Base-by-base conservation (phyloP, 37 sponge, comb jelly and placozoan genomes). In the Crambe crambe region DNA sequence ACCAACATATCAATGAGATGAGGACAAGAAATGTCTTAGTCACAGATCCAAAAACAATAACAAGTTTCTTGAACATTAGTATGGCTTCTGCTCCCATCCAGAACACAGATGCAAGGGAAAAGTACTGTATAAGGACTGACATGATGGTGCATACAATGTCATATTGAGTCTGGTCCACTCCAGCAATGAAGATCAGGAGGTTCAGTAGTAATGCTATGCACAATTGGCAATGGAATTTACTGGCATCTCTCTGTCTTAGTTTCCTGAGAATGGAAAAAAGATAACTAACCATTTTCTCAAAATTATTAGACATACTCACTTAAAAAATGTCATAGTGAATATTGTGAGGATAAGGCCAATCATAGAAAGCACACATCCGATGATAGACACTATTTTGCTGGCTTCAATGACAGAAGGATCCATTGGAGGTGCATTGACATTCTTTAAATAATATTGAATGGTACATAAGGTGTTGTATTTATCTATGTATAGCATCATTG, bases 1-100 rank as follows among this genome's bases (percentile, higher is more conserved):
- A 66, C 89, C 89, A 89, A 27, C 75, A 60, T 4, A 89, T 72
- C 40, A 84, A 0, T 25, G 85, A 89, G 34, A 82, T 38, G 18
- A 76, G 36, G 21, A 81, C 34, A 23, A 63, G 54, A 31, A 70
- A 71, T 18, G 25, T 75, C 0, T 61, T 80, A 2, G 76, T 34
- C 47, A 62, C 69, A 21, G 36, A 44, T 30, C 66, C 70, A 62
- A 88, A 88, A 6, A 88, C 78, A 76, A 88, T 57, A 77, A 88
- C 68, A 34, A 88, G 77, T 39, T 68, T 74, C 39, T 81, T 62
- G 43, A 75, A 75, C 74, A 88, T 78, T 32, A 82, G 70, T 42
- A 88, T 66, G 63, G 89, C 86, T 44, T 79, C 86, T 36, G 81
- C 81, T 51, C 87, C 87, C 87, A 87, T 87, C 83, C 83, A 81